Percentiles rank a stretch among this genome's conserved stretches.
Conservation (phyloP, 2,888 invertebrate genomes). For the Campaea margaritaria region DNA sequence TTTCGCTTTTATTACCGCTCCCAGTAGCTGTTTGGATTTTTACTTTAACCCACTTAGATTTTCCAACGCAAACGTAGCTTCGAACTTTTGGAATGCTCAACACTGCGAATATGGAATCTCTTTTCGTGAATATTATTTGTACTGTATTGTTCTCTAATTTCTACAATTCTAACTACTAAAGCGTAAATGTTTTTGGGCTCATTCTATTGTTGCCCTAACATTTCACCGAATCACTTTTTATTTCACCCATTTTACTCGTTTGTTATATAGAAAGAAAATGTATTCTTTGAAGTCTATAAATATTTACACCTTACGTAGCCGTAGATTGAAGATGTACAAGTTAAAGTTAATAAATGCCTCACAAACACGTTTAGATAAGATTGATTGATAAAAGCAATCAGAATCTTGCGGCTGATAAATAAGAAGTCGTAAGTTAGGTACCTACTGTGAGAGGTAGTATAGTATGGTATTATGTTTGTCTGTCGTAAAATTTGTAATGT, state of each 20-base stretch:
- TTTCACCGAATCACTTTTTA: constrained; percentile 35
- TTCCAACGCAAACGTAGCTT: constrained; percentile 14
- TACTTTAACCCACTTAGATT: constrained; percentile 27
- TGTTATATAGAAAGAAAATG: constrained; percentile 32
- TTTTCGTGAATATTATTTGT: constrained; percentile 12
- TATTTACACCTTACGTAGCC: constrained; percentile 32
- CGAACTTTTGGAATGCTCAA: constrained; percentile 20
- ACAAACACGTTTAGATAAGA: constrained; percentile 22
- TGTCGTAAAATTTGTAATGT: constrained; percentile 3
- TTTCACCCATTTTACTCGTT: constrained; percentile 30
- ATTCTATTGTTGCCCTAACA: constrained; percentile 33
- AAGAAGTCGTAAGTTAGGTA: constrained; percentile 6
- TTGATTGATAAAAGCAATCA: constrained; percentile 29
- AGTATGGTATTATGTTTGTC: constrained; percentile 6
- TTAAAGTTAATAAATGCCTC: constrained; percentile 31
- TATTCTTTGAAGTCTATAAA: constrained; percentile 35
- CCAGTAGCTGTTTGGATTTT: constrained; percentile 30
- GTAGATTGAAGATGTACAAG: constrained; percentile 27
- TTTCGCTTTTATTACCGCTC: constrained; percentile 66
- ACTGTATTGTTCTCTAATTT: constrained; percentile 19
- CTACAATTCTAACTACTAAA: constrained; percentile 23
- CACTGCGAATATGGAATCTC: constrained; percentile 11
- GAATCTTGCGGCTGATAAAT: constrained; percentile 18
- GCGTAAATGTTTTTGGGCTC: constrained; percentile 28
- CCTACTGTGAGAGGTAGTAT: constrained; percentile 7